Base-by-base conservation (phyloP, 2,888 invertebrate species). In the Clistopyga incitator region DNA sequence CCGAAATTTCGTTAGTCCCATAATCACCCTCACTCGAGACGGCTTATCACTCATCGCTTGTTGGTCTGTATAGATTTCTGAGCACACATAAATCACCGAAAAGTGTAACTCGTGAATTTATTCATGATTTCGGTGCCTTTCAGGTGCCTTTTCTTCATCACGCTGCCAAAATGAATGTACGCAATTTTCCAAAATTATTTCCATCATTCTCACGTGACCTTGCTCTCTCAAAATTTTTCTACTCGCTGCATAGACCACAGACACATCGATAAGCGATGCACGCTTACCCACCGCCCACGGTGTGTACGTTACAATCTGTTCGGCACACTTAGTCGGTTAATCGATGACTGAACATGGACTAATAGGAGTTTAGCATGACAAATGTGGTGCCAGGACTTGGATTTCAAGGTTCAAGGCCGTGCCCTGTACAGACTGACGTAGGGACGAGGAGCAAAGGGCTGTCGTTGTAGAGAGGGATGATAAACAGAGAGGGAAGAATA, bases 1-100 rank as follows among this genome's bases (percentile, higher is more conserved):
- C 29, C 59, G 29, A 59, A n/a, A 59, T 25, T 59, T 59, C 59
- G 59, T 59, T 59, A 59, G 59, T 59, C n/a, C 29, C 15, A 59
- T 29, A 15, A 25, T n/a, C 15, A 6, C 13, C 59, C 25, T 59
- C 3, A 59, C 59, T 29, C 59, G 25, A 59, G 25, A 15, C 25
- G 15, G 59, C 15, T 59, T 59, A 25, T 29, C 25, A 59, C 59
- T 59, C n/a, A 29, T 59, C 59, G 6, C 29, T 56, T 10, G 11
- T 56, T 56, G 11, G 6, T 56, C 25, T 20, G 25, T 23, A 23
- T 56, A 23, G 25, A 23, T 56, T 56, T 3, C 13, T 8, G 23
- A 23, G 56, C 8, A 1, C 15, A 13, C 45, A 45, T 45, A 23
- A 56, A 56, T 56, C 23, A 13, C 10, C 23, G 3, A 25, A 56